Evolutionary conservation across 2,797 vertebrate species (phyloP).

Genomic region (Syngnathus rostellatus): DNA sequence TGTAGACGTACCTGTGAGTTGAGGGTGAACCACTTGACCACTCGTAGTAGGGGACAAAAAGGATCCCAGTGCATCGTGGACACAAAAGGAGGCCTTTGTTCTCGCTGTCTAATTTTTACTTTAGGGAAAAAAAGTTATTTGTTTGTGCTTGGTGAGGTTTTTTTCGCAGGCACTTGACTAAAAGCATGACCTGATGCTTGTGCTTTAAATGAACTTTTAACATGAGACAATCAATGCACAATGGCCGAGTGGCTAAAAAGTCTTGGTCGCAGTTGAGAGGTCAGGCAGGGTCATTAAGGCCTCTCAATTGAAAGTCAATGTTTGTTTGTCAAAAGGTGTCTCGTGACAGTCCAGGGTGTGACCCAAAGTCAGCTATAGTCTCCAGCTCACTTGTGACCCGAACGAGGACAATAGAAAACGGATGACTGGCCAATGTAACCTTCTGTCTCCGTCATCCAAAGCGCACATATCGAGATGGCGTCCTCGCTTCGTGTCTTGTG

Average conservation of each 20-base stretch:
- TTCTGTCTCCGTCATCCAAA: background rate
- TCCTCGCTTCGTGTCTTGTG: background rate
- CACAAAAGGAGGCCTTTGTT: background rate
- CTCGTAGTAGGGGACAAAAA: background rate
- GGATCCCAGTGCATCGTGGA: constrained; percentile 1
- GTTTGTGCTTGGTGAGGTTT: constrained; percentile 36
- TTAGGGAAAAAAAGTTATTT: background rate
- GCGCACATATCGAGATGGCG: background rate
- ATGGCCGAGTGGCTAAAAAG: background rate
- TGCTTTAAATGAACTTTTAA: constrained; percentile 29
- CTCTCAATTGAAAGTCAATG: no score
- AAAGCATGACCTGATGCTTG: constrained; percentile 14
- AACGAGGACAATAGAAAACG: background rate
- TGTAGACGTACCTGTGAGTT: background rate
- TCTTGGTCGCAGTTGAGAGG: background rate
- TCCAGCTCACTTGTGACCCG: no score
- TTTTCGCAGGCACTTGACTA: constrained; percentile 38
- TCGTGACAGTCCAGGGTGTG: no score
- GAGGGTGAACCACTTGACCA: background rate
- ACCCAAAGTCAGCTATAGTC: no score
- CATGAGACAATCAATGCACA: background rate
- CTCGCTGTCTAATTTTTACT: background rate
- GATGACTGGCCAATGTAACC: constrained; percentile 1
- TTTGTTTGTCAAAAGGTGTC: no score
- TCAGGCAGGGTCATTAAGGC: no score